Percentiles rank a stretch among this genome's conserved stretches.
Conservation (phyloP, 1,140 invertebrate genomes). For the Ceratina japonica region DNA sequence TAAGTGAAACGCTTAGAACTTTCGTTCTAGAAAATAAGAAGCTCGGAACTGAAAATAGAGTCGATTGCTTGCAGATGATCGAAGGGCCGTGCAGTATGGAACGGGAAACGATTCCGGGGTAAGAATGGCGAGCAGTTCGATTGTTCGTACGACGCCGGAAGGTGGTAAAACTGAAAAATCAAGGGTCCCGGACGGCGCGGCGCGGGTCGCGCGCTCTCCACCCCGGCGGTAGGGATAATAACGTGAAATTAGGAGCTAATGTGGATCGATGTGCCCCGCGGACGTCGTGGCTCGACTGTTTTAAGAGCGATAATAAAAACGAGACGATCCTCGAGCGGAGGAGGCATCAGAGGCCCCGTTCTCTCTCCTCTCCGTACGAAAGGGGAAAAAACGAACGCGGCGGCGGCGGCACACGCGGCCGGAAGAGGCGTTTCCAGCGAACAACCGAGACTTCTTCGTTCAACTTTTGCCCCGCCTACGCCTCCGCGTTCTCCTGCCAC, state of each 20-base stretch:
- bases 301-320: conserved; percentile 78
- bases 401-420: conserved; percentile 37
- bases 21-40: too few relatives aligned
- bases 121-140: background rate
- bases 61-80: too few relatives aligned
- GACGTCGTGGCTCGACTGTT: conserved; percentile 68
- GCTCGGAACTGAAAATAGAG: too few relatives aligned
- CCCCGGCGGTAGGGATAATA: conserved; percentile 66
- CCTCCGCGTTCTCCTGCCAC: conserved; percentile 47
- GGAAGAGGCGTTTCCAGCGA: conserved; percentile 59
- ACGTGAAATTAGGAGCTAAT: conserved; percentile 78
- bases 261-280: conserved; percentile 73
- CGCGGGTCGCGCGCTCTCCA: conserved; percentile 27
- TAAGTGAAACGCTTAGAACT: too few relatives aligned
- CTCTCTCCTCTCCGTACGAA: background rate
- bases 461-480: conserved; percentile 67
- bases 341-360: conserved; percentile 20
- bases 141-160: conserved; percentile 33
- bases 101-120: too few relatives aligned
- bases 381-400: conserved; percentile 20
- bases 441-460: conserved; percentile 62
- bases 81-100: too few relatives aligned
- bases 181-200: conserved; percentile 40
- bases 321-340: conserved; percentile 69
- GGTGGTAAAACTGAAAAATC: conserved; percentile 72